Evolutionary conservation across 2,888 invertebrate genomes (phyloP).

Genomic region (Shargacucullia verbasci): DNA sequence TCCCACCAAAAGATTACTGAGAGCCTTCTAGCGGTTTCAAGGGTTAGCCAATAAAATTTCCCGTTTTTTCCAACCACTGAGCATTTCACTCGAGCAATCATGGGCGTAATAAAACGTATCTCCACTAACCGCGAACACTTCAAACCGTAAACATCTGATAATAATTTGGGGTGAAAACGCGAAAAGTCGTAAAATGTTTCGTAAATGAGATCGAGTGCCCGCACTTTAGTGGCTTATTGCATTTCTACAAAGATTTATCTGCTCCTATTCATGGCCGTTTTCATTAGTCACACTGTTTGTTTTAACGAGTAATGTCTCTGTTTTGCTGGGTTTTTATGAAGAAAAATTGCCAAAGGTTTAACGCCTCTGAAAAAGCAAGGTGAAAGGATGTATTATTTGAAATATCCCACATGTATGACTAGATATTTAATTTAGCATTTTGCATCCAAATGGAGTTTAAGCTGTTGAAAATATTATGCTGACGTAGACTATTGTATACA

Average conservation of each 20-base stretch:
- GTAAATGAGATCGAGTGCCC: slow-evolving; percentile 36
- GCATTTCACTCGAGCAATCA: slow-evolving; percentile 35
- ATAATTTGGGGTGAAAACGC: slow-evolving; percentile 37
- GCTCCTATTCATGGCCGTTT: slow-evolving; percentile 14
- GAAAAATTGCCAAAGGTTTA: slow-evolving; percentile 21
- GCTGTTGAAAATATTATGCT: slow-evolving; percentile 2
- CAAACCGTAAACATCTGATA: slow-evolving; percentile 35
- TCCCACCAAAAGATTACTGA: slow-evolving; percentile 27
- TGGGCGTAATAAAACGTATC: slow-evolving; percentile 42
- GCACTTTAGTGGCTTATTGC: slow-evolving; percentile 35
- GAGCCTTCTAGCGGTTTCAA: slow-evolving; percentile 4
- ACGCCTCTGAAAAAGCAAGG: slow-evolving; percentile 11
- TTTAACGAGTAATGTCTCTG: slow-evolving; percentile 19
- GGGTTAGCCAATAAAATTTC: slow-evolving; percentile 43
- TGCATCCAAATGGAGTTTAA: slow-evolving; percentile 1
- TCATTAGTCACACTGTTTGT: slow-evolving; percentile 33
- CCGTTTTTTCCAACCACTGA: slow-evolving; percentile 28
- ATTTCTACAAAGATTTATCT: slow-evolving; percentile 36
- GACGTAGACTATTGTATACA: slow-evolving; percentile 15
- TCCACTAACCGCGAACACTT: slow-evolving; percentile 36
- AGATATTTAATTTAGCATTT: too few species aligned
- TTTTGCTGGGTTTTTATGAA: background rate
- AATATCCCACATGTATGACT: background rate
- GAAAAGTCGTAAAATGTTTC: slow-evolving; percentile 39
- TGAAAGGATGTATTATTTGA: background rate